Evolutionary conservation across 2,888 invertebrate species (phyloP), one percentile per base, ranked within the genome.

Genomic region (Pseudococcus viburni): DNA sequence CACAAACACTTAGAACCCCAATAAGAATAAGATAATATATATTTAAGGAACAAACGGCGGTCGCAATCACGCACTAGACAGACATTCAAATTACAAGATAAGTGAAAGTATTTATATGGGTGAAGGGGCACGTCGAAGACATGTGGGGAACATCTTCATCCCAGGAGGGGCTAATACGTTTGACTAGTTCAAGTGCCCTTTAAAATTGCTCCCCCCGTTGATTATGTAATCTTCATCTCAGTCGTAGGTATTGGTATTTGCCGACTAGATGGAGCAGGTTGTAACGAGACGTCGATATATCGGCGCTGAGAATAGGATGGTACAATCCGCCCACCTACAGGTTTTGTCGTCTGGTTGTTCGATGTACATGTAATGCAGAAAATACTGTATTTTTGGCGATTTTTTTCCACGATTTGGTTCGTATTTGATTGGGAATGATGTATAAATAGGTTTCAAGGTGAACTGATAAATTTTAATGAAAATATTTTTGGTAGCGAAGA

Each of bases 81-180:
- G 64, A 86, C 86, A 46, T 86, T 86, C 68, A 86, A 86, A 86
- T 86, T 86, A 59, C 26, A 19, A 86, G 86, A 68, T 68, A 86
- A 86, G 86, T 86, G 86, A 86, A 86, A 86, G 86, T 86, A 86
- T 86, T 86, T 86, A 86, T 86, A 86, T 64, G 64, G 86, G 46
- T 39, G 64, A 68, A 55, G 55, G 85, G 59, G 85, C 85, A 85
- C 26, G 39, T 33, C 64, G 64, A 85, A 85, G 19, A 33, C 59
- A 83, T 77, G 48, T 77, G 77, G 88, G 88, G 88, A 88, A 88
- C 88, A 88, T 88, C 88, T 88, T 88, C 83, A 88, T 88, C 88
- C 88, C 88, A 88, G 83, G 88, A 88, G 88, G 88, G 88, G 88
- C 88, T 88, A 83, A 86, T 48, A 88, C 77, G 19, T 88, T 88